phyloP scores from a whole-genome alignment of 2,888 invertebrate genomes.

The Meiosimyza decipiens region DNA sequence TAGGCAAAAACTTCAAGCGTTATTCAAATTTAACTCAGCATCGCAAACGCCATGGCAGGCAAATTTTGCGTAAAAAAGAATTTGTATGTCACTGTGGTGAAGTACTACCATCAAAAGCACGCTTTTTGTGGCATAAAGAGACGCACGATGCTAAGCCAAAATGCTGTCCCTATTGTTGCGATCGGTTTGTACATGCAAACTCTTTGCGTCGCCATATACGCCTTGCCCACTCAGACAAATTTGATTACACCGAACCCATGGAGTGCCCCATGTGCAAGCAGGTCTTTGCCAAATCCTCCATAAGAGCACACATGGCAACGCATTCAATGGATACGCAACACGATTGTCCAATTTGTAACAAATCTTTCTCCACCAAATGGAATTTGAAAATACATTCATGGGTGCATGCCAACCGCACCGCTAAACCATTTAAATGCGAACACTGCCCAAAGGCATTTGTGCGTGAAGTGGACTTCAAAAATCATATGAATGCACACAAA shows the following conservation, averaged over 20 bases:
- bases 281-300: conserved; percentile 81
- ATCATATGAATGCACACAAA: conserved; percentile 88
- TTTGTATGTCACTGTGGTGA: conserved; percentile 84
- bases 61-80: conserved; percentile 78
- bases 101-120: conserved; percentile 84
- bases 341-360: conserved; percentile 84
- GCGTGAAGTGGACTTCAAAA: conserved; percentile 80
- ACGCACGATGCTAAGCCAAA: conserved; percentile 85
- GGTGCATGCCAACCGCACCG: conserved; percentile 86
- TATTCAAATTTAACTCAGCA: conserved; percentile 89
- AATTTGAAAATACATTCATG: conserved; percentile 89
- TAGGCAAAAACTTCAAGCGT: conserved; percentile 78
- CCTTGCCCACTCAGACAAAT: conserved; percentile 81
- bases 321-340: conserved; percentile 82
- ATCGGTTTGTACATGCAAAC: conserved; percentile 86
- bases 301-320: conserved; percentile 82
- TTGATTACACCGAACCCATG: conserved; percentile 73
- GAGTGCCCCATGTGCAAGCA: conserved; percentile 77
- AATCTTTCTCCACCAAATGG: conserved; percentile 89
- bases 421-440: conserved; percentile 87
- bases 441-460: conserved; percentile 88
- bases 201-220: conserved; percentile 87
- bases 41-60: conserved; percentile 81
- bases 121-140: conserved; percentile 87
- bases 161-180: conserved; percentile 85